Percentiles rank a stretch among this genome's conserved stretches.
Conservation (phyloP, 2,888 invertebrate genomes). For the Caenorhabditis sinica region DNA sequence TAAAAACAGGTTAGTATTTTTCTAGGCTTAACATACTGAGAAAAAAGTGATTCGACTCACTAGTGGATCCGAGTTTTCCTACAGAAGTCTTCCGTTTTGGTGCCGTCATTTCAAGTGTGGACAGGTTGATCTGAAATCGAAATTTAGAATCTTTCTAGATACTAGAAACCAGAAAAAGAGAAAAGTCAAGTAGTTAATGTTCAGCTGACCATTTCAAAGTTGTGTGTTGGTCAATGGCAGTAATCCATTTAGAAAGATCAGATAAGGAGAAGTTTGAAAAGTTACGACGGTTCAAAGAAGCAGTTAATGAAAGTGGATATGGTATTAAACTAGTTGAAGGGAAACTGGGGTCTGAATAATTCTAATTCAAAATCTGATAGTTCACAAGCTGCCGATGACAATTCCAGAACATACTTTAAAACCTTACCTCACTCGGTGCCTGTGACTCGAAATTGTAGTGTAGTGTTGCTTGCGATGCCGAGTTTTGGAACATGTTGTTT, state of each 20-base stretch:
- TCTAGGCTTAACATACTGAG: slow-evolving; percentile 33
- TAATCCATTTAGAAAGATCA: too few relatives aligned
- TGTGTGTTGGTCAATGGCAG: neutral
- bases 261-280: too few relatives aligned
- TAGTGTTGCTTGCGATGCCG: slow-evolving; percentile 58
- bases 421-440: slow-evolving; percentile 57
- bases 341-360: neutral
- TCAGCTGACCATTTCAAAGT: neutral
- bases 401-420: neutral
- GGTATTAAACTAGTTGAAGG: too few relatives aligned
- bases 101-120: slow-evolving; percentile 60
- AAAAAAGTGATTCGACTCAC: slow-evolving; percentile 33
- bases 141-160: neutral
- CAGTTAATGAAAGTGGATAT: too few relatives aligned
- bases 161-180: neutral
- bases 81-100: slow-evolving; percentile 53
- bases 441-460: slow-evolving; percentile 62
- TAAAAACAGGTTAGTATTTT: neutral
- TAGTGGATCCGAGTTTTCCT: slow-evolving; percentile 41
- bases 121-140: slow-evolving; percentile 55
- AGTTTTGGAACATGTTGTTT: slow-evolving; percentile 61
- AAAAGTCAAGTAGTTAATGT: neutral
- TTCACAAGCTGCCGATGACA: too few relatives aligned
- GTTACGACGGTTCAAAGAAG: too few relatives aligned
- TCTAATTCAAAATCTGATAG: neutral